phyloP scores from a whole-genome alignment of 1,140 invertebrate species.

The Drosophila kanapiae region DNA sequence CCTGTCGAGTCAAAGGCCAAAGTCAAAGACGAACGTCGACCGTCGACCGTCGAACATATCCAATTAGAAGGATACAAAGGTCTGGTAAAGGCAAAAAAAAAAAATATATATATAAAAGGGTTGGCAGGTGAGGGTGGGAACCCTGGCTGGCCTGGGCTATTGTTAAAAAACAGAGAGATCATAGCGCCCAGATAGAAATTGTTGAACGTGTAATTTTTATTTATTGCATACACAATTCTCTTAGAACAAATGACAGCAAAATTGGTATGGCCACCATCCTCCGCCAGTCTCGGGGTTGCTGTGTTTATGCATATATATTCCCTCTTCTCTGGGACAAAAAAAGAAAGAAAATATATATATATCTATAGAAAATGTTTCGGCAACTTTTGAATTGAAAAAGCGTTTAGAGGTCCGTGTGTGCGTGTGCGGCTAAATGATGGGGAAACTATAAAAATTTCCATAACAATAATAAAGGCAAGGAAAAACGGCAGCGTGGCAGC shows the following conservation, averaged over 20 bases:
- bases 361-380: constrained; percentile 53
- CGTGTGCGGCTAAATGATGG: constrained; percentile 74
- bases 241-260: constrained; percentile 81
- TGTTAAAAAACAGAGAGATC: constrained; percentile 35
- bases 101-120: constrained; percentile 7
- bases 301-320: background rate
- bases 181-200: constrained; percentile 43
- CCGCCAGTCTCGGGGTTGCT: background rate
- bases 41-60: constrained; percentile 65
- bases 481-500: constrained; percentile 41
- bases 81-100: background rate
- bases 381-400: constrained; percentile 77
- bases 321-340: background rate
- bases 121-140: constrained; percentile 1
- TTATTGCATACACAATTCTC: constrained; percentile 83
- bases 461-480: constrained; percentile 79
- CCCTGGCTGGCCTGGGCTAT: constrained; percentile 1
- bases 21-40: constrained; percentile 64
- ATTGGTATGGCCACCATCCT: background rate
- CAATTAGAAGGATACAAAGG: constrained; percentile 71
- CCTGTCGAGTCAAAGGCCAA: constrained; percentile 37
- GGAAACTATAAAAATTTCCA: constrained; percentile 84
- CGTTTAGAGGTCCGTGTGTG: constrained; percentile 62
- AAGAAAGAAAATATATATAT: too few species aligned
- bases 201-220: constrained; percentile 84